phyloP scores from a whole-genome alignment of 2,113 vertebrate genomes.

The Myrmophylax atrothorax region DNA sequence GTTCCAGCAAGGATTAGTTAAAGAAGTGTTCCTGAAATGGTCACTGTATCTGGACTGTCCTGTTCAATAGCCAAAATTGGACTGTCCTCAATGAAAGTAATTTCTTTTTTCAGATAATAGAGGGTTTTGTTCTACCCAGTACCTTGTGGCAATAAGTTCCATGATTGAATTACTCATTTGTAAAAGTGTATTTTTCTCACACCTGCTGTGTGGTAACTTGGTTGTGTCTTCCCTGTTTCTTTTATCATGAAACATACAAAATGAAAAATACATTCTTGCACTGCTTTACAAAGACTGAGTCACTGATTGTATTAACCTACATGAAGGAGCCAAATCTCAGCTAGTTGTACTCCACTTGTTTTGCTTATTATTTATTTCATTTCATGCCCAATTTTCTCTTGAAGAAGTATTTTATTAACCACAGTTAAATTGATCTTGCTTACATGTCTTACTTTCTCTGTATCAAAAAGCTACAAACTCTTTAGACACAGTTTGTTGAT shows the following conservation, averaged over 20 bases:
- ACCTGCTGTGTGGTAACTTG: neutral
- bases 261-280: neutral
- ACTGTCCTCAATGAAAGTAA: neutral
- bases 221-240: neutral
- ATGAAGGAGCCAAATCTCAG: neutral
- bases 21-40: neutral
- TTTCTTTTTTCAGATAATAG: neutral
- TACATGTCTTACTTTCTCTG: neutral
- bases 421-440: neutral
- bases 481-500: neutral
- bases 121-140: neutral
- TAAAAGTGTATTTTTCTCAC: neutral
- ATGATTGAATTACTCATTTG: neutral
- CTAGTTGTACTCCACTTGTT: neutral
- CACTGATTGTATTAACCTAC: neutral
- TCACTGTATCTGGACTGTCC: neutral
- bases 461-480: neutral
- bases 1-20: neutral
- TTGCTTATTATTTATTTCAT: neutral
- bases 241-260: neutral
- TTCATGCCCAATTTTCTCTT: neutral
- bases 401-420: neutral
- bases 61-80: neutral
- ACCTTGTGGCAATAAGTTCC: neutral
- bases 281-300: neutral